Percentiles rank a stretch among this genome's conserved stretches.
phyloP scores from a whole-genome alignment of 2,113 vertebrate species.

The Azemiops feae region DNA sequence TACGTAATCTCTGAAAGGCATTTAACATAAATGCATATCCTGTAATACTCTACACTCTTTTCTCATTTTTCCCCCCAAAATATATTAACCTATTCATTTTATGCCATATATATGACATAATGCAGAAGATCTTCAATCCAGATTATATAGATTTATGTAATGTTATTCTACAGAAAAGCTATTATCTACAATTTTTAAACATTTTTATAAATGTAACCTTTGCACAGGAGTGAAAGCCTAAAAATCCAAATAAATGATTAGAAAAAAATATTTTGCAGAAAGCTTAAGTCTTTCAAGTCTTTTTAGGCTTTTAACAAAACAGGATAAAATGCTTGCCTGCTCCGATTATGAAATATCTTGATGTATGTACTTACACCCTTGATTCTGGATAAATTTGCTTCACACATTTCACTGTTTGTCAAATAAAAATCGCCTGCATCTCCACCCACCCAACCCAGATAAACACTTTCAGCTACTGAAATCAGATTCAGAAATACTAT shows the following conservation, averaged over 20 bases:
- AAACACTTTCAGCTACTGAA: constrained; percentile 59
- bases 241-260: constrained; percentile 29
- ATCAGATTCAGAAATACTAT: constrained; percentile 54
- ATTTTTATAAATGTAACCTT: not conserved
- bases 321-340: constrained; percentile 8
- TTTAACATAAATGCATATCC: not conserved
- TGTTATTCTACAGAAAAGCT: not conserved
- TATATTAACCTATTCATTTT: not conserved
- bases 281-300: not conserved
- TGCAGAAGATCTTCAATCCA: not conserved
- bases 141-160: not conserved
- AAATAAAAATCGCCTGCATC: constrained; percentile 49
- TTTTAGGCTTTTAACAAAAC: not conserved
- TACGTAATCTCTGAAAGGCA: not conserved
- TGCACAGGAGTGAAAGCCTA: constrained; percentile 17
- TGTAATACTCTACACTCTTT: not conserved
- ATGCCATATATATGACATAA: not conserved
- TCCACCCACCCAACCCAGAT: constrained; percentile 54
- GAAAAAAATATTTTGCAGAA: constrained; percentile 3
- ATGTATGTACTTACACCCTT: constrained; percentile 17
- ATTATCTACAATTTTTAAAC: not conserved
- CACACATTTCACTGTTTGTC: constrained; percentile 55
- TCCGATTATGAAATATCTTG: not conserved
- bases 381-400: constrained; percentile 50
- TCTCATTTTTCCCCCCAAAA: not conserved